Base-by-base conservation (phyloP, 2,113 vertebrate genomes). In the Cervus canadensis region DNA sequence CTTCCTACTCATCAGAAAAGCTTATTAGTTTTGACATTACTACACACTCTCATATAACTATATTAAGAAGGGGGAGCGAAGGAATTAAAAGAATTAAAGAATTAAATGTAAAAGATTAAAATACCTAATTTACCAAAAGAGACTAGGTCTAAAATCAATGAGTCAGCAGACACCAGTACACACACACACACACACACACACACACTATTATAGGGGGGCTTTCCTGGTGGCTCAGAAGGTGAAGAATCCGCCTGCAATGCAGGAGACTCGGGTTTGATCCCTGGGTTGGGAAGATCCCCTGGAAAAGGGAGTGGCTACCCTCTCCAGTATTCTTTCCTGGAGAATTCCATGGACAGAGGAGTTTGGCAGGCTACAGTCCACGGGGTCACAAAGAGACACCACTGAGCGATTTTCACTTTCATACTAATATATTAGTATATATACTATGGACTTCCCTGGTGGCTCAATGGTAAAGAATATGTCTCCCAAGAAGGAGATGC, bases 1-100 rank as follows among this genome's bases (percentile, higher is more conserved):
- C 81, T 48, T 94, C 25, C 25, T 40, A n/a, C 33, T 82, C 36
- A 26, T 92, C 59, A 89, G 84, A 87, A 83, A 82, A 71, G 33
- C 60, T 83, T 64, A 57, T 33, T 30, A 36, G 71, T 81, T 33
- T 94, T 85, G 6, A 87, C 45, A n/a, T 33, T 79, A 78, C 67
- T 28, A 83, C 86, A 23, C 5, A 87, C 11, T 9, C 12, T 25
- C 52, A 67, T 7, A 12, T 45, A 95, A 76, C 36, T 52, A 28
- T 28, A 59, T 17, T 64, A 14, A 94, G 57, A n/a, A 13, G 17
- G 9, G 40, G 17, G 28, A 45, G 40, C 25, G 11, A 78, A 26
- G 59, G 9, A 30, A 54, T 23, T 56, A 52, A 13, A 28, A 45
- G 48, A 54, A 79, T 23, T 14, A 50, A 50, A 50, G 48, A 50